Conservation (phyloP, 2,113 vertebrate species). For the Zosterops pallidus region DNA sequence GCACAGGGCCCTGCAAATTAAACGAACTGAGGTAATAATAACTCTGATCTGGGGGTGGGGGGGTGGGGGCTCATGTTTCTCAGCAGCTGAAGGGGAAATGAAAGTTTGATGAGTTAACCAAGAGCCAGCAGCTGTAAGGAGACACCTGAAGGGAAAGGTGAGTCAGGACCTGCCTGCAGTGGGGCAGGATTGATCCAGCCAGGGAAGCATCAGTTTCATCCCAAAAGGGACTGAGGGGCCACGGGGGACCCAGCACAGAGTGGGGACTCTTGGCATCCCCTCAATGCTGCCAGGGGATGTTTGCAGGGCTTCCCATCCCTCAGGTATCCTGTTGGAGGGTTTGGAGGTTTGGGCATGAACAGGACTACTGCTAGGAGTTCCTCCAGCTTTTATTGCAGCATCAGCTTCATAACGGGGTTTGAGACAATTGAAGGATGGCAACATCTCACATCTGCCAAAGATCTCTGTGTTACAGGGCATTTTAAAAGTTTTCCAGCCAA, state of each 20-base stretch:
- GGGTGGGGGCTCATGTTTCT: not conserved
- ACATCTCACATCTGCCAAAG: too few relatives aligned
- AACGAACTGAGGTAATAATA: not conserved
- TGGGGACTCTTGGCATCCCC: not conserved
- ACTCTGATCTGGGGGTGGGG: not conserved
- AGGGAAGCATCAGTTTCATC: rapidly evolving
- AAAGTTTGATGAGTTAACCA: slow-evolving; percentile 54
- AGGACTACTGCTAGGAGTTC: too few relatives aligned
- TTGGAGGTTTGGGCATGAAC: too few relatives aligned
- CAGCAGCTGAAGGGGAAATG: slow-evolving; percentile 5
- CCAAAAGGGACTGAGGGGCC: not conserved
- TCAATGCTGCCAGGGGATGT: not conserved
- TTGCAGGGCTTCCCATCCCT: not conserved
- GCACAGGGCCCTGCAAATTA: not conserved
- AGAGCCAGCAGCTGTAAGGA: slow-evolving; percentile 32
- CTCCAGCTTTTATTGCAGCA: too few relatives aligned
- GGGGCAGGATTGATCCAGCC: not conserved
- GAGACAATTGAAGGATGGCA: too few relatives aligned
- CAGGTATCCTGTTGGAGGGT: not conserved
- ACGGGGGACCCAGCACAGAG: not conserved
- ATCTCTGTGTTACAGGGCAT: too few relatives aligned
- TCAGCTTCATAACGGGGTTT: too few relatives aligned
- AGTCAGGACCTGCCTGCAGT: not conserved
- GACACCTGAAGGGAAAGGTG: slow-evolving; percentile 15
- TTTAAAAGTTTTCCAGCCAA: too few relatives aligned